phyloP scores from a whole-genome alignment of 2,888 invertebrate genomes.

The Eueremaeus valkanovi region DNA sequence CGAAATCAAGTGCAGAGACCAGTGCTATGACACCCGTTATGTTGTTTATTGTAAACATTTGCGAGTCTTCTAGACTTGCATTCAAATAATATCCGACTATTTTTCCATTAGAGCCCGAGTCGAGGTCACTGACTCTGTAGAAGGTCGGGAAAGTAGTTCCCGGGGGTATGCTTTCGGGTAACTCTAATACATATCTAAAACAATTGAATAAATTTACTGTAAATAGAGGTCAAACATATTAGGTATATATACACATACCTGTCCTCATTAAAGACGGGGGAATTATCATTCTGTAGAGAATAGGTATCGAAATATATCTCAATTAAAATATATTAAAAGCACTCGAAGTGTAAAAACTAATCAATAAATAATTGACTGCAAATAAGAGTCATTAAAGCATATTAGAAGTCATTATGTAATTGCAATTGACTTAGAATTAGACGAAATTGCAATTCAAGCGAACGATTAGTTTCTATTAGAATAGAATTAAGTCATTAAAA shows the following conservation, averaged over 20 bases:
- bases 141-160: slow-evolving; percentile 48
- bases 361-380: background rate
- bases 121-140: slow-evolving; percentile 46
- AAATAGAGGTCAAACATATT: background rate
- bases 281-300: slow-evolving; percentile 23
- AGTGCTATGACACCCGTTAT: slow-evolving; percentile 46
- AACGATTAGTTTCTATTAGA: too few relatives aligned
- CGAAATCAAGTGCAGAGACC: slow-evolving; percentile 46
- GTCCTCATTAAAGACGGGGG: slow-evolving; percentile 32
- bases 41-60: slow-evolving; percentile 47
- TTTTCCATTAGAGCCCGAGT: slow-evolving; percentile 47
- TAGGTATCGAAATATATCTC: background rate
- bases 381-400: background rate
- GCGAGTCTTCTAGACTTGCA: slow-evolving; percentile 32
- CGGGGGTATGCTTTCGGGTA: slow-evolving; percentile 48
- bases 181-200: slow-evolving; percentile 46
- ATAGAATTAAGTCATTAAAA: too few relatives aligned
- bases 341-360: background rate
- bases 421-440: background rate
- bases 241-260: slow-evolving; percentile 14
- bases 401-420: background rate
- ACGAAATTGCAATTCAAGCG: background rate
- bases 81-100: slow-evolving; percentile 46
- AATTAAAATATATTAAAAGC: slow-evolving; percentile 5
- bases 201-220: too few relatives aligned